Conservation (phyloP, 2,888 invertebrate species). For the Drosophila emarginata region DNA sequence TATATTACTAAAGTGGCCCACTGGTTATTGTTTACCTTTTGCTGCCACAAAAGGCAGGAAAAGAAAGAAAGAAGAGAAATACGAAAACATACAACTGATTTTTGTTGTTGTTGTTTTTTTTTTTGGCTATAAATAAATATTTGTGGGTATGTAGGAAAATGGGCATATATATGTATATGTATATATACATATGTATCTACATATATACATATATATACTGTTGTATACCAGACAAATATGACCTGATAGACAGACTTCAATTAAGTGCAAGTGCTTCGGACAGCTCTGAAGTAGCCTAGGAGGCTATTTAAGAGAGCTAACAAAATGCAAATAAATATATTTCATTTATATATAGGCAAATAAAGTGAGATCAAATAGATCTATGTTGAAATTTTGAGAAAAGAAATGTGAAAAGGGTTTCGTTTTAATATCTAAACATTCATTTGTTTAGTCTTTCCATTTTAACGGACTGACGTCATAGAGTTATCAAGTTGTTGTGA, state of each 20-base stretch:
- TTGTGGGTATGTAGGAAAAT: neutral
- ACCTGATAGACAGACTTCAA: conserved; percentile 7
- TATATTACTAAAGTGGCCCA: neutral
- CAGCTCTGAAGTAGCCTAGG: neutral
- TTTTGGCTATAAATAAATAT: conserved; percentile 6
- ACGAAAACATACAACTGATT: conserved; percentile 19
- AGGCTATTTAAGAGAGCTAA: conserved; percentile 9
- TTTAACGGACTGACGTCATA: neutral
- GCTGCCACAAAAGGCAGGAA: conserved; percentile 5
- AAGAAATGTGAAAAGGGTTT: neutral
- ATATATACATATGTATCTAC: neutral
- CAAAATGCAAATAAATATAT: neutral
- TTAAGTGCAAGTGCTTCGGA: conserved; percentile 15
- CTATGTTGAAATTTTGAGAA: neutral
- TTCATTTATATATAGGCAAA: no score
- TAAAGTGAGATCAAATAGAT: neutral
- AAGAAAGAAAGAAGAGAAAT: conserved; percentile 16
- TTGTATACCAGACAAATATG: neutral
- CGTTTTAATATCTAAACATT: neutral
- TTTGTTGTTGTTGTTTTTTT: neutral
- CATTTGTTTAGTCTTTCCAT: neutral
- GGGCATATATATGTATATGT: neutral
- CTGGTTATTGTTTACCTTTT: conserved; percentile 36
- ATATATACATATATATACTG: neutral
- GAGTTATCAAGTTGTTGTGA: neutral